phyloP scores from a whole-genome alignment of 1,140 invertebrate species.

The Drosophila dunni region DNA sequence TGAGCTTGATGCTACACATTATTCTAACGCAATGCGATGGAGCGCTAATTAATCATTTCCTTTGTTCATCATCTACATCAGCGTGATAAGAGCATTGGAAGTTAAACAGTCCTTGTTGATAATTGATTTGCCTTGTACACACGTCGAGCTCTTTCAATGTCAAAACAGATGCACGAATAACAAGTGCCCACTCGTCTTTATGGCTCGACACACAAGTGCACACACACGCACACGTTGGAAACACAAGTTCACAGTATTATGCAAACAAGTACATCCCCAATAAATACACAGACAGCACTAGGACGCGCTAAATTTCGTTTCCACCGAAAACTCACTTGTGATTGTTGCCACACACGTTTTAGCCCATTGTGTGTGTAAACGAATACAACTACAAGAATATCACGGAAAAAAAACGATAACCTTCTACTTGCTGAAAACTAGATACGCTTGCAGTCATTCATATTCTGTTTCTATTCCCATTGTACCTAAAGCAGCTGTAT shows the following conservation, averaged over 20 bases:
- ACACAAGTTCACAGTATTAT: not conserved
- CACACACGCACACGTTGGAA: not conserved
- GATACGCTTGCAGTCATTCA: too few relatives aligned
- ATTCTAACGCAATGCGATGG: not conserved
- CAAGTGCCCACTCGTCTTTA: constrained; percentile 74
- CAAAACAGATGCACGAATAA: constrained; percentile 57
- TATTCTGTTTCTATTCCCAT: too few relatives aligned
- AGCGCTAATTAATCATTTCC: constrained; percentile 28
- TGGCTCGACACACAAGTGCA: constrained; percentile 47
- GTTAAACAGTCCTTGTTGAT: constrained; percentile 14
- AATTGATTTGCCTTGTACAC: constrained; percentile 59
- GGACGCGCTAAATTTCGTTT: constrained; percentile 48
- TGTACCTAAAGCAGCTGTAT: too few relatives aligned
- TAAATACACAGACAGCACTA: constrained; percentile 27
- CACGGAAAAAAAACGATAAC: too few relatives aligned
- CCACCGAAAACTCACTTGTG: constrained; percentile 58
- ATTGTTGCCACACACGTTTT: constrained; percentile 64
- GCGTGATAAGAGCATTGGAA: not conserved
- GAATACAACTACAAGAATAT: constrained; percentile 28
- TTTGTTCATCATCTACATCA: constrained; percentile 18
- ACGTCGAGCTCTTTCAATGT: constrained; percentile 31
- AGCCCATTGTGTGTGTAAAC: constrained; percentile 31
- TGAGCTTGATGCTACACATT: constrained; percentile 12
- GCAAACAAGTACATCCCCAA: constrained; percentile 17
- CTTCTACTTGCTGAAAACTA: too few relatives aligned